Evolutionary conservation across 1,140 invertebrate genomes (phyloP), one percentile per base, ranked within the genome.

Genomic region (Ceratina japonica): DNA sequence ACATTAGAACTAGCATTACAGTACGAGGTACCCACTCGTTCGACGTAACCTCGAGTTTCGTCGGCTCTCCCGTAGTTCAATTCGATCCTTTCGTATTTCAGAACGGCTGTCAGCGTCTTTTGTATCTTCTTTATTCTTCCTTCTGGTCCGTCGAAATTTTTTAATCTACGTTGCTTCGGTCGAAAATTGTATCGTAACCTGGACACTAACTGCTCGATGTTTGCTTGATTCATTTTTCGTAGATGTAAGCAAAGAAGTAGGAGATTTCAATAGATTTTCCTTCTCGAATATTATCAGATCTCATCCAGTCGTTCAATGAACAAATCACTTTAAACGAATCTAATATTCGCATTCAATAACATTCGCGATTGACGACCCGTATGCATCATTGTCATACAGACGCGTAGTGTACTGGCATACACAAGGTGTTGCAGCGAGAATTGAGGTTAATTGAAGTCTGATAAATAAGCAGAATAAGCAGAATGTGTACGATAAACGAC

Each of bases 61-160:
- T 98, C 96, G 0, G 94, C 96, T 84, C 95, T 92, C 24, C 93
- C 93, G 86, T 94, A 96, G 89, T 95, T 95, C 8, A 97, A 83
- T 93, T 98, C 97, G 87, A 99, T 94, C 86, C 98, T 93, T 93
- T 98, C 98, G 92, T 97, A 95, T 91, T 98, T 97, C 7, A 98
- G 92, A 65, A 98, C 92, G 15, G 95, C 96, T 1, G 96, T 98
- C 1, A 99, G 95, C 66, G 96, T 96, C 94, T 97, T 95, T 79
- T 95, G 91, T 73, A 98, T 90, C 92, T 95, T 97, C 51, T 95
- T 92, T 68, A 98, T 83, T 83, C 97, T 94, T 15, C 96, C 97
- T 90, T 95, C 94, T 0, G 96, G 95, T 2, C 97, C 97, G 81
- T 95, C 93, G 0, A 91, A 68, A 89, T 94, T 95, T 80, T 90